Conservation (phyloP, 2,797 vertebrate genomes). For the Hemibagrus guttatus region DNA sequence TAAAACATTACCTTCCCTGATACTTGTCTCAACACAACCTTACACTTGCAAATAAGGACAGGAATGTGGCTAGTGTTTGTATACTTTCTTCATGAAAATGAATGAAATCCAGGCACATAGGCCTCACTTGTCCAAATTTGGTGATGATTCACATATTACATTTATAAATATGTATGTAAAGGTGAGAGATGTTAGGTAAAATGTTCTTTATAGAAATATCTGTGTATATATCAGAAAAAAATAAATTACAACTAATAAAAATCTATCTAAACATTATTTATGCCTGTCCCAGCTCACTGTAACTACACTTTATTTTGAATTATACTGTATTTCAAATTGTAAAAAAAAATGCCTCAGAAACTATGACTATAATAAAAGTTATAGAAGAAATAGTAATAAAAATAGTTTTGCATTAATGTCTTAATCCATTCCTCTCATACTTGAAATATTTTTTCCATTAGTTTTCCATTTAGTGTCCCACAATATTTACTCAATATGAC, state of each 20-base stretch:
- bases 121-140: background rate
- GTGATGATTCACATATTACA: background rate
- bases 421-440: background rate
- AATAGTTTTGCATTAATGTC: background rate
- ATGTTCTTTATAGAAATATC: no score
- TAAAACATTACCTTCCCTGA: conserved; percentile 66
- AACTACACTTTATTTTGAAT: background rate
- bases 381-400: background rate
- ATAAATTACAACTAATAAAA: background rate
- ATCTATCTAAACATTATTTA: background rate
- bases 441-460: background rate
- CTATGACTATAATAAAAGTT: background rate
- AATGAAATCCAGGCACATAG: background rate
- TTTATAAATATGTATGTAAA: background rate
- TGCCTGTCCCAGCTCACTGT: background rate
- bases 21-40: background rate
- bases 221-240: background rate
- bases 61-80: background rate
- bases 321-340: background rate
- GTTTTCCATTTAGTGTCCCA: background rate
- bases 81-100: background rate
- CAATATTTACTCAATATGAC: background rate
- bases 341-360: no score
- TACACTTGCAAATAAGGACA: background rate
- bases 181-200: background rate